These are phyloP conservation scores for Cetoscarus ocellatus DNA, from an alignment of 2,797 vertebrate species.

Conservation along the genomic window DNA sequence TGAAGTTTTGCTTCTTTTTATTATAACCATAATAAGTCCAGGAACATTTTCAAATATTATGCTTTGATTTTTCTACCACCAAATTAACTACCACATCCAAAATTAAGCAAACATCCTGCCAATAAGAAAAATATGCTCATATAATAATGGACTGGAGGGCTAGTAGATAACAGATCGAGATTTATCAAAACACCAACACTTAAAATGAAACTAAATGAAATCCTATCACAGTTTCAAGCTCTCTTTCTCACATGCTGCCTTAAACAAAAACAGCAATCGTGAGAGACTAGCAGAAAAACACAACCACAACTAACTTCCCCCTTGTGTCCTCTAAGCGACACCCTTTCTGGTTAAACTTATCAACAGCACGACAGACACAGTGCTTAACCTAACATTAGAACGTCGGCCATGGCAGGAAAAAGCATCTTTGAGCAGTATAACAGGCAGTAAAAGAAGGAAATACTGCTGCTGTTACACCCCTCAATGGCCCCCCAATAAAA, in stretches of 20 bases:
- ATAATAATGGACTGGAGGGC: not conserved
- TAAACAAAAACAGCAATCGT: slow-evolving; percentile 16
- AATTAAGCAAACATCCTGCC: slow-evolving; percentile 6
- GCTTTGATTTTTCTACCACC: slow-evolving; percentile 3
- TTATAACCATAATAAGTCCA: slow-evolving; percentile 11
- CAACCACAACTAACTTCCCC: slow-evolving; percentile 52
- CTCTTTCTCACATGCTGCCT: slow-evolving; percentile 16
- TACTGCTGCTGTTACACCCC: slow-evolving; percentile 62
- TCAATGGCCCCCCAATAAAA: slow-evolving; percentile 74
- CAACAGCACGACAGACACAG: slow-evolving; percentile 25
- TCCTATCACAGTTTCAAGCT: not conserved
- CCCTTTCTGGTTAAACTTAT: slow-evolving; percentile 51
- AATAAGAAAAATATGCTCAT: slow-evolving; percentile 7
- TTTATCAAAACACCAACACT: not conserved
- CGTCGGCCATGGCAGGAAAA: slow-evolving; percentile 23
- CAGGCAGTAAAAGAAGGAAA: slow-evolving; percentile 61
- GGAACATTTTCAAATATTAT: slow-evolving; percentile 19
- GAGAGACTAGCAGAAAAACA: slow-evolving; percentile 46
- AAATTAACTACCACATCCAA: not conserved
- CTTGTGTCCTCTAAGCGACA: slow-evolving; percentile 32
- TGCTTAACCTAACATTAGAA: slow-evolving; percentile 29
- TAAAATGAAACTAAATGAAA: not conserved
- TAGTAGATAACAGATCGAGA: not conserved
- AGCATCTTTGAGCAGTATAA: slow-evolving; percentile 54
- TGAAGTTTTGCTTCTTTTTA: slow-evolving; percentile 7